phyloP scores from a whole-genome alignment of 2,888 invertebrate species.

The Vanessa cardui region DNA sequence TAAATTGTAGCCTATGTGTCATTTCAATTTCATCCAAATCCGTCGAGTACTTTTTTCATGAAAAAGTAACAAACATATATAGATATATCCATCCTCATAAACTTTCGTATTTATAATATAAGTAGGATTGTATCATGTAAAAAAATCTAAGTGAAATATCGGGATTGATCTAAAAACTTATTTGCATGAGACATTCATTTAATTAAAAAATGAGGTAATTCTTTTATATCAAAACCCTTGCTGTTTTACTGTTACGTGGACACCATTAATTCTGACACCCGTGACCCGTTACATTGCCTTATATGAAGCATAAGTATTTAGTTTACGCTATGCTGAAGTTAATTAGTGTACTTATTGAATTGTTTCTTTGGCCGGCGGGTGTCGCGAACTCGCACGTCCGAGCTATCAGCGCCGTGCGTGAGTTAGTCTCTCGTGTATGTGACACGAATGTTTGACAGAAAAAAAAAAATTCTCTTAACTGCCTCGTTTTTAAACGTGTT shows the following conservation, averaged over 20 bases:
- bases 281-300: slow-evolving; percentile 30
- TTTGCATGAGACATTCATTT: too few relatives aligned
- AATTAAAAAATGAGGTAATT: not conserved
- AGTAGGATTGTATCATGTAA: too few relatives aligned
- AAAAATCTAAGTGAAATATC: too few relatives aligned
- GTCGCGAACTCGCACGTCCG: slow-evolving; percentile 55
- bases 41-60: too few relatives aligned
- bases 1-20: too few relatives aligned
- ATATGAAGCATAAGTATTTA: slow-evolving; percentile 24
- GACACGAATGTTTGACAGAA: slow-evolving; percentile 27
- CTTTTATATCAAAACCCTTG: not conserved
- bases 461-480: slow-evolving; percentile 9
- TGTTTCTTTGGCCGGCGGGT: slow-evolving; percentile 49
- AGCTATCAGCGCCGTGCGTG: slow-evolving; percentile 48
- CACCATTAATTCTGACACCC: slow-evolving; percentile 14
- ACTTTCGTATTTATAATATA: too few relatives aligned
- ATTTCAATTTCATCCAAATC: too few relatives aligned
- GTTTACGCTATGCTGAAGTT: slow-evolving; percentile 21
- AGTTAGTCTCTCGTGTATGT: slow-evolving; percentile 48
- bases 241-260: slow-evolving; percentile 17
- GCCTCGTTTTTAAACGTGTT: too few relatives aligned
- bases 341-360: slow-evolving; percentile 55
- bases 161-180: too few relatives aligned
- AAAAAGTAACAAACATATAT: too few relatives aligned
- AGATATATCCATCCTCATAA: too few relatives aligned